Evolutionary conservation across 2,113 vertebrate genomes (phyloP).

Genomic region (Hyaena hyaena): DNA sequence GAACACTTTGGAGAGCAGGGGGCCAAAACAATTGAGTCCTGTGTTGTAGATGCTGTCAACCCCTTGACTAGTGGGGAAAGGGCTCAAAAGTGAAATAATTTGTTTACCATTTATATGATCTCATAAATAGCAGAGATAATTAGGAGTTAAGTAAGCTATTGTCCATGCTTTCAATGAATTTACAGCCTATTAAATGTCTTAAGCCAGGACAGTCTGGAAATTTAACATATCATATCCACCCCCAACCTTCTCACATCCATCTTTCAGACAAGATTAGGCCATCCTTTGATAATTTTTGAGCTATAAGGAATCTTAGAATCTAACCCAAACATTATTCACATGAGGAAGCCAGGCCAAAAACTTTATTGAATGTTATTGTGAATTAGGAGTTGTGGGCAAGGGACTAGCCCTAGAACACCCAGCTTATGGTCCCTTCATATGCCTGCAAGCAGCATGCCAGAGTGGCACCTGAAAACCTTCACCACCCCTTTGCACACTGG

Average conservation of each 20-base stretch:
- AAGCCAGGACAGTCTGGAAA: background rate
- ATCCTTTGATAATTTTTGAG: background rate
- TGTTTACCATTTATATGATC: conserved; percentile 45
- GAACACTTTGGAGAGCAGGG: background rate
- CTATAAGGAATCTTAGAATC: background rate
- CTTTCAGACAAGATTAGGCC: background rate
- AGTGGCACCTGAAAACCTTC: background rate
- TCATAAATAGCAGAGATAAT: conserved; percentile 40
- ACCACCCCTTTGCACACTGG: background rate
- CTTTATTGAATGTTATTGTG: background rate
- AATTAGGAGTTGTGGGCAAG: background rate
- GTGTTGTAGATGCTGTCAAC: background rate
- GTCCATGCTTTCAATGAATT: conserved; percentile 11
- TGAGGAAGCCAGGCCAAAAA: background rate
- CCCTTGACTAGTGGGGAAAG: background rate
- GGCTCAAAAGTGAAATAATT: conserved; percentile 5
- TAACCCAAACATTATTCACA: background rate
- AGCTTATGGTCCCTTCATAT: background rate
- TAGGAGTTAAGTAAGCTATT: background rate
- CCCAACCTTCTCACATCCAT: background rate
- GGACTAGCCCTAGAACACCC: background rate
- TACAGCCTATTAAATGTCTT: background rate
- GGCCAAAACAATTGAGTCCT: conserved; percentile 37
- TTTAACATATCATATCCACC: background rate
- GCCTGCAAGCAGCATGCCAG: background rate